Conservation (phyloP, 1,140 invertebrate genomes). For the Penaeus chinensis region DNA sequence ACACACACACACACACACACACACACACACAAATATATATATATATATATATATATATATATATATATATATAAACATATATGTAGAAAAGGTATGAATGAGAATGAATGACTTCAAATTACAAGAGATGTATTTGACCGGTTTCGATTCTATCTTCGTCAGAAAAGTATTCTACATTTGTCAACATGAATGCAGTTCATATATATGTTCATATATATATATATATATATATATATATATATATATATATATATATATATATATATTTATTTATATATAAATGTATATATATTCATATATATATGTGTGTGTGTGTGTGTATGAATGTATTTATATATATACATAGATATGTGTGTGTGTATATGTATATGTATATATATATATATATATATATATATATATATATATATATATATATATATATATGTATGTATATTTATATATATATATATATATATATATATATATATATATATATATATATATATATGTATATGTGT, state of each 20-base stretch:
- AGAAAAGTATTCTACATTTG: too few species aligned
- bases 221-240: slow-evolving; percentile 5
- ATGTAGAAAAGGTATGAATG: too few species aligned
- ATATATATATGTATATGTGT: too few species aligned
- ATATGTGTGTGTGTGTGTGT: not conserved
- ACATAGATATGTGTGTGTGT: slow-evolving; percentile 2
- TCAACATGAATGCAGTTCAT: too few species aligned
- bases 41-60: too few species aligned
- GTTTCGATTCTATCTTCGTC: too few species aligned
- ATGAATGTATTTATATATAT: slow-evolving; percentile 15
- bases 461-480: too few species aligned
- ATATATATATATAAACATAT: too few species aligned
- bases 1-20: too few species aligned
- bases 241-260: slow-evolving; percentile 3
- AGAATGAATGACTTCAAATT: too few species aligned
- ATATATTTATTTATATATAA: not conserved
- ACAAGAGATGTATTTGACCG: too few species aligned
- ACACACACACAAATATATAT: too few species aligned
- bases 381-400: slow-evolving; percentile 18
- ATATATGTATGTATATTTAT: not conserved
- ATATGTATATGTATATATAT: not conserved
- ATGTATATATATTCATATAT: not conserved
- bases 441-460: not conserved
- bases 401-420: slow-evolving; percentile 14
- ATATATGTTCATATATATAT: not conserved